Evolutionary conservation across 2,888 invertebrate genomes (phyloP).

Genomic region (Cryptophagus acutangulus): DNA sequence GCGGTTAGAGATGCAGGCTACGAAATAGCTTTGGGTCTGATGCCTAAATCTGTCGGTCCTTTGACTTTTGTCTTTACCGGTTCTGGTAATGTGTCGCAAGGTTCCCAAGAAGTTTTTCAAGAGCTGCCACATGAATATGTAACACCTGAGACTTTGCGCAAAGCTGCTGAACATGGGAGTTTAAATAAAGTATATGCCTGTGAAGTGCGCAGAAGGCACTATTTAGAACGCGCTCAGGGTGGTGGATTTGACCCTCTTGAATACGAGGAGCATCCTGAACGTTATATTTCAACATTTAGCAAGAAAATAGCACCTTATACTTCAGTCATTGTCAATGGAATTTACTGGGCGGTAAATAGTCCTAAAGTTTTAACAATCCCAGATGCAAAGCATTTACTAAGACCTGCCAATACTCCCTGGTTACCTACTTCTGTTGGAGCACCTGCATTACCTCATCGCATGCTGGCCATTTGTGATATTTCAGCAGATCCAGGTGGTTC

Average conservation of each 20-base stretch:
- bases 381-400: slow-evolving; percentile 90
- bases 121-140: slow-evolving; percentile 98
- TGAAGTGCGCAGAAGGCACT: slow-evolving; percentile 89
- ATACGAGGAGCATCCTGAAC: slow-evolving; percentile 88
- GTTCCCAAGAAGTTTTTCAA: slow-evolving; percentile 87
- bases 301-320: slow-evolving; percentile 97
- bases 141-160: slow-evolving; percentile 87
- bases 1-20: slow-evolving; percentile 98
- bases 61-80: slow-evolving; percentile 97
- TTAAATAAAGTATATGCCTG: slow-evolving; percentile 95
- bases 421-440: slow-evolving; percentile 82
- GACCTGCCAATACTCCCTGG: slow-evolving; percentile 90
- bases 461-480: slow-evolving; percentile 96
- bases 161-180: slow-evolving; percentile 95
- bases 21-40: slow-evolving; percentile 88
- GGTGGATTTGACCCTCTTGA: slow-evolving; percentile 84
- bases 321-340: slow-evolving; percentile 94
- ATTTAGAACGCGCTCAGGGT: slow-evolving; percentile 86
- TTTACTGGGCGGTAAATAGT: slow-evolving; percentile 97
- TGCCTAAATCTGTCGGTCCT: slow-evolving; percentile 98
- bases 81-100: slow-evolving; percentile 94
- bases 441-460: slow-evolving; percentile 81
- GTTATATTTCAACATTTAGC: slow-evolving; percentile 93
- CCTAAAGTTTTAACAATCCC: slow-evolving; percentile 95
- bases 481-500: slow-evolving; percentile 88